Evolutionary conservation across 92 coral and sea anemone genomes (phyloP), one percentile per base, ranked within the genome.

Genomic region (Galaxea fascicularis): DNA sequence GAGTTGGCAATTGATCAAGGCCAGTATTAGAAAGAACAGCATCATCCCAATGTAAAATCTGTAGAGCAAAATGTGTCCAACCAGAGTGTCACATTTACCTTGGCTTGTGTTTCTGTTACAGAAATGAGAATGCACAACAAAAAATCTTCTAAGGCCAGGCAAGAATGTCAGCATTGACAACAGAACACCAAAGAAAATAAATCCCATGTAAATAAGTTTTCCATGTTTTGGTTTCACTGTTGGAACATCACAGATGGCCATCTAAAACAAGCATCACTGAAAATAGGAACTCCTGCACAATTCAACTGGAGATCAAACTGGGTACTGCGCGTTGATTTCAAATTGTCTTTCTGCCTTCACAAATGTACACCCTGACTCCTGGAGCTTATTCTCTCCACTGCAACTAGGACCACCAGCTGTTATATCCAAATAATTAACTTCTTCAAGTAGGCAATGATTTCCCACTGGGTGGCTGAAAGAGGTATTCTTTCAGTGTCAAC

Each of bases 51-150:
- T 65, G 74, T 87, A 92, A 27, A 92, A 56, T 41, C 98, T 74
- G 89, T 92, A 94, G 18, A 94, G 79, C 27, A 94, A 60, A 27
- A 94, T 77, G 28, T 94, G 98, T 84, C 98, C 98, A n/a, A 91
- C 91, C 65, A 94, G 79, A 75, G 88, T 74, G 26, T 94, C 98
- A 29, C 98, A 94, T 64, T 94, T 94, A 31, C 90, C 93, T 71
- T 89, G 89, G 83, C 95, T 94, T 45, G 90, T 83, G 67, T 90
- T 90, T 72, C 88, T 80, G 64, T 89, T 86, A 84, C 98, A 94
- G 66, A 89, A 87, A 12, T 85, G 82, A 17, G 95, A 78, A 71
- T 94, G 92, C 18, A 59, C 51, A 49, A 94, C 85, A 56, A 94
- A 89, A 77, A 84, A 92, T 29, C 77, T 51, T 1, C 98, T 89